Evolutionary conservation across 2,113 vertebrate genomes (phyloP).

Genomic region (Brachypteracias leptosomus): DNA sequence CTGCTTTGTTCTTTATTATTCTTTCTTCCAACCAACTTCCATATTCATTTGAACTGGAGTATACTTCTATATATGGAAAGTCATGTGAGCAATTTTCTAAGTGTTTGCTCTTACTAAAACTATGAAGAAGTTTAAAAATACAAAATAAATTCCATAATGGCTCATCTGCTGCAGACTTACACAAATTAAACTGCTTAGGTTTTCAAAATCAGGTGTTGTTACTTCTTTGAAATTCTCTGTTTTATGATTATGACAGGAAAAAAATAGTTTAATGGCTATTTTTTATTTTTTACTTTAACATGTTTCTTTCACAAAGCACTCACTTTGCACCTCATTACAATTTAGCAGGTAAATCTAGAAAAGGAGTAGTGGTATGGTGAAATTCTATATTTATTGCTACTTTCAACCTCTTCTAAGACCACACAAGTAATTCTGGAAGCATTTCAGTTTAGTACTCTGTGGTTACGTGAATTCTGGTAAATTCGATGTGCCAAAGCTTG

Average conservation of each 20-base stretch:
- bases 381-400: not conserved
- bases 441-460: not conserved
- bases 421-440: not conserved
- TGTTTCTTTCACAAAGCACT: not conserved
- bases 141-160: not conserved
- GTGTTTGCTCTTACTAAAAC: accelerated
- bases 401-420: not conserved
- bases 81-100: not conserved
- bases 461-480: not conserved
- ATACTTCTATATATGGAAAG: not conserved
- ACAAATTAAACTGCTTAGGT: not conserved
- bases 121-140: not conserved
- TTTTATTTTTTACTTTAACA: not conserved
- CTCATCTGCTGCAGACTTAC: not conserved
- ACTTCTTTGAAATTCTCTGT: not conserved
- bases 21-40: not conserved
- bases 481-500: not conserved
- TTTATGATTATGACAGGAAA: not conserved
- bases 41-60: not conserved
- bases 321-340: not conserved
- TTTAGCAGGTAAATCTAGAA: not conserved
- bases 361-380: not conserved
- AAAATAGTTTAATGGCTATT: not conserved
- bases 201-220: not conserved
- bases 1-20: not conserved